Conservation (phyloP, 2,888 invertebrate species). For the Electrophaes corylata region DNA sequence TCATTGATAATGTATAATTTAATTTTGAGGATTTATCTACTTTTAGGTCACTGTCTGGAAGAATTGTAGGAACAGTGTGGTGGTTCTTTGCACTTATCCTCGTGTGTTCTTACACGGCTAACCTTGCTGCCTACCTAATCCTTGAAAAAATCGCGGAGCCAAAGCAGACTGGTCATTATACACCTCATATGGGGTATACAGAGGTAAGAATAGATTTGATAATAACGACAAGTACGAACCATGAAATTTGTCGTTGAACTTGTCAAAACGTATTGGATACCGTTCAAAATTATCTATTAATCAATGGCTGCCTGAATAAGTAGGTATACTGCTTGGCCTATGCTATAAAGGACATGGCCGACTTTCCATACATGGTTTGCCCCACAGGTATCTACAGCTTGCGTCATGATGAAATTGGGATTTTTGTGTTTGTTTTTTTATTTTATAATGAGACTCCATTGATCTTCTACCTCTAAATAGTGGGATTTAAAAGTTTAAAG, state of each 20-base stretch:
- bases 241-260: constrained; percentile 33
- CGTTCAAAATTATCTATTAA: too few relatives aligned
- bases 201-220: constrained; percentile 87
- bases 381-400: too few relatives aligned
- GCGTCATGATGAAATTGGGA: too few relatives aligned
- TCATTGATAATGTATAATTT: too few relatives aligned
- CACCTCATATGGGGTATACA: constrained; percentile 95
- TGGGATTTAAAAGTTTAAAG: too few relatives aligned
- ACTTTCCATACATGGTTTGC: too few relatives aligned
- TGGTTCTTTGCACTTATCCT: constrained; percentile 99
- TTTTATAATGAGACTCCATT: too few relatives aligned
- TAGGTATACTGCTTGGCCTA: too few relatives aligned
- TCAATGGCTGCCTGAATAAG: too few relatives aligned
- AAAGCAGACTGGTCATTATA: constrained; percentile 89
- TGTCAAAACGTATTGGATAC: constrained; percentile 56
- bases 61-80: constrained; percentile 99
- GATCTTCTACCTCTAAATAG: too few relatives aligned
- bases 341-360: too few relatives aligned
- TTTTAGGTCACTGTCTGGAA: constrained; percentile 91
- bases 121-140: constrained; percentile 98
- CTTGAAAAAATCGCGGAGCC: constrained; percentile 98
- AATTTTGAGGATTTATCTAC: not conserved
- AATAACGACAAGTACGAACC: constrained; percentile 68
- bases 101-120: constrained; percentile 99
- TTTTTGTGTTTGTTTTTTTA: too few relatives aligned